Conservation (phyloP, 2,797 vertebrate species). For the Picus viridis region DNA sequence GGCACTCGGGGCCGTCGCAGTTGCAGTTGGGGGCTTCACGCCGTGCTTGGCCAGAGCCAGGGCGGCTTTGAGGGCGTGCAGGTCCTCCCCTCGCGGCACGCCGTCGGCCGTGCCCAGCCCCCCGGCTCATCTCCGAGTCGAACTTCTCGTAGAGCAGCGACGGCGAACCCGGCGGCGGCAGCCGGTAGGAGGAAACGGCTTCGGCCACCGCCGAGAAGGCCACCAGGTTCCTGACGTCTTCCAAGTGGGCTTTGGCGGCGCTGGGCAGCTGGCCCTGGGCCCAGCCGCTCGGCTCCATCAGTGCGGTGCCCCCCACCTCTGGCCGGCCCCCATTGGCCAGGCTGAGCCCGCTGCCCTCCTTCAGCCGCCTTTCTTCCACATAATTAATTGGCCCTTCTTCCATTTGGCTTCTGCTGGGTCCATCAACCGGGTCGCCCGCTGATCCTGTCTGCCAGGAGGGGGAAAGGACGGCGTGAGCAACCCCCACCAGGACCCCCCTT, state of each 20-base stretch:
- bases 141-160: conserved; percentile 90
- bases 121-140: conserved; percentile 87
- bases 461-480: neutral
- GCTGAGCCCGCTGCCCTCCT: conserved; percentile 75
- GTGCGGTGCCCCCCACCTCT: conserved; percentile 59
- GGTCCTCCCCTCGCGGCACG: conserved; percentile 81
- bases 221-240: conserved; percentile 93
- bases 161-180: conserved; percentile 61
- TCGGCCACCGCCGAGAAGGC: conserved; percentile 92
- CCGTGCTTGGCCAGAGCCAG: conserved; percentile 92
- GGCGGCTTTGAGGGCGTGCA: conserved; percentile 88
- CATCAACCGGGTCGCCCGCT: conserved; percentile 91
- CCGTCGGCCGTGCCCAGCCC: conserved; percentile 54
- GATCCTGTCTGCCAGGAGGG: conserved; percentile 85
- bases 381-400: conserved; percentile 97
- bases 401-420: conserved; percentile 98
- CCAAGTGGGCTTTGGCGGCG: conserved; percentile 81
- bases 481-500: fast-evolving
- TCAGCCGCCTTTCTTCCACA: conserved; percentile 92
- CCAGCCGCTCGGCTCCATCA: conserved; percentile 69
- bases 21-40: conserved; percentile 95
- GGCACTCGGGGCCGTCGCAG: conserved; percentile 96
- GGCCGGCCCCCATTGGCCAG: conserved; percentile 88
- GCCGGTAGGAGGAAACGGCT: conserved; percentile 83
- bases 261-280: conserved; percentile 54